Evolutionary conservation across 2,797 vertebrate genomes (phyloP).

Genomic region (Euphonia xanthogaster): DNA sequence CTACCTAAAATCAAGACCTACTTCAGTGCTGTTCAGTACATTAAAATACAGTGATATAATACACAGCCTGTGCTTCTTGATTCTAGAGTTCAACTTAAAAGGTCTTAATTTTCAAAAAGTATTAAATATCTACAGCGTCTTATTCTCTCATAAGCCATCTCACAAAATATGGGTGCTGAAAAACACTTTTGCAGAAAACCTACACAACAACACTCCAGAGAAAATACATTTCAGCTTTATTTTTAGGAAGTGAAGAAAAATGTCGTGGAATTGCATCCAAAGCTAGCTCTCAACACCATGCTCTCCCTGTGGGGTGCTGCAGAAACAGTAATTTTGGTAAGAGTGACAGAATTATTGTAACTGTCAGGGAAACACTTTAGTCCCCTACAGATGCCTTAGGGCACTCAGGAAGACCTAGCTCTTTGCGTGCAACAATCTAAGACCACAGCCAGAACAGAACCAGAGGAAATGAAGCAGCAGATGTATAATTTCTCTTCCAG

Average conservation of each 20-base stretch:
- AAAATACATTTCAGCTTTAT: neutral
- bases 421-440: neutral
- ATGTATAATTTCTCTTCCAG: neutral
- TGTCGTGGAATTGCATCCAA: neutral
- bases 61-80: neutral
- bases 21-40: neutral
- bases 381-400: neutral
- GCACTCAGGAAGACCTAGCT: neutral
- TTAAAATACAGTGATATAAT: neutral
- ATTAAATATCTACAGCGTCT: neutral
- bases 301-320: neutral
- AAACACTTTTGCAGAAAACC: neutral
- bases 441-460: neutral
- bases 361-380: neutral
- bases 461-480: neutral
- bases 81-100: neutral
- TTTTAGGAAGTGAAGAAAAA: constrained; percentile 12
- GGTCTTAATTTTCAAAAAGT: neutral
- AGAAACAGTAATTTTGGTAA: neutral
- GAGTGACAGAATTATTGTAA: constrained; percentile 8
- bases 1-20: neutral
- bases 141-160: neutral
- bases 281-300: neutral
- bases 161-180: neutral
- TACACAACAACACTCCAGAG: neutral